Percentiles rank a stretch among this genome's conserved stretches.
These are phyloP conservation scores for Neopelma chrysocephalum DNA, from an alignment of 2,797 vertebrate species.

Conservation along the genomic window DNA sequence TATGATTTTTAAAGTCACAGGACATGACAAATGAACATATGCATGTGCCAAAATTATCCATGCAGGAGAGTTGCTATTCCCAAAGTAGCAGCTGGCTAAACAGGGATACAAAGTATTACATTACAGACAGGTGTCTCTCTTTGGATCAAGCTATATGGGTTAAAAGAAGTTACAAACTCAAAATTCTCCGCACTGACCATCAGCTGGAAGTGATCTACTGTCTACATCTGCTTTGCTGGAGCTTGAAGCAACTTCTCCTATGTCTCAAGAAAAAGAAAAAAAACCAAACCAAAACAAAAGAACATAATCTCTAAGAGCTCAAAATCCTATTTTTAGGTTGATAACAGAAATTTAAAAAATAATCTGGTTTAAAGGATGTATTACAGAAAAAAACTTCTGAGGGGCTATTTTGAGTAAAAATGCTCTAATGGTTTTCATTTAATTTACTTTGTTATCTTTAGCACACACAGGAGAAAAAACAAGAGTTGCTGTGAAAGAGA, in stretches of 20 bases:
- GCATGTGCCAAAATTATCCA: not conserved
- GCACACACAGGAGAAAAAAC: not conserved
- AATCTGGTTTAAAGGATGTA: not conserved
- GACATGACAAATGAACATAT: not conserved
- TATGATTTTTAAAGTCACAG: not conserved
- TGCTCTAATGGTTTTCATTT: not conserved
- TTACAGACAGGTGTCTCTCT: not conserved
- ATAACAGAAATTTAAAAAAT: rapidly evolving
- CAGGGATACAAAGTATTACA: not conserved
- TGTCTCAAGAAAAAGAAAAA: not conserved
- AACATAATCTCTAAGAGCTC: not conserved
- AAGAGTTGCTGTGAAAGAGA: not conserved
- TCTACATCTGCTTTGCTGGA: not conserved
- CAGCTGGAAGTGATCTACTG: not conserved
- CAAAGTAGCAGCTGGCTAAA: constrained; percentile 11
- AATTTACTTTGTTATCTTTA: not conserved
- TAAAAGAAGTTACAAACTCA: not conserved
- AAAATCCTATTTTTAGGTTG: not conserved
- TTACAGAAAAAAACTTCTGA: not conserved
- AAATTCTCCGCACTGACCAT: not conserved
- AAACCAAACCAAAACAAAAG: not conserved
- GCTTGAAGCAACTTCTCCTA: not conserved
- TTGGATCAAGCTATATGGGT: not conserved
- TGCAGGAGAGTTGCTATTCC: not conserved
- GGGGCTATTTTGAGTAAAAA: not conserved